Percentiles rank a stretch among this genome's conserved stretches.
Evolutionary conservation across 1,140 invertebrate genomes (phyloP).

Genomic region (Drosophila repletoides): DNA sequence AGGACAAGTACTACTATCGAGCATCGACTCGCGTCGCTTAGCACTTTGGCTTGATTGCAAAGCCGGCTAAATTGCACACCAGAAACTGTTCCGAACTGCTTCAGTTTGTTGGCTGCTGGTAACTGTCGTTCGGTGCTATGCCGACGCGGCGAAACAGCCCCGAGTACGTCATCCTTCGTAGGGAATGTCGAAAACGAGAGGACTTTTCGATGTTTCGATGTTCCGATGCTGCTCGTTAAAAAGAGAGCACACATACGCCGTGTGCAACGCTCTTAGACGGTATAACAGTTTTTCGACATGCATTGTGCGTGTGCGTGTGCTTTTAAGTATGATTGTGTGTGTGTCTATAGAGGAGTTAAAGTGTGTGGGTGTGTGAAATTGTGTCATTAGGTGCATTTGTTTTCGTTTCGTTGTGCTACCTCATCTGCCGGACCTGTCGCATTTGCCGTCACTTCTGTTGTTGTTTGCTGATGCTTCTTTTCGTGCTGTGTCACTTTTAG

Average conservation of each 20-base stretch:
- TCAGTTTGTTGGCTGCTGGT: constrained; percentile 67
- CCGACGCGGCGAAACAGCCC: constrained; percentile 21
- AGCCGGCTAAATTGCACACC: constrained; percentile 17
- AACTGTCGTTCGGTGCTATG: constrained; percentile 31
- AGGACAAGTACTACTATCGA: background rate
- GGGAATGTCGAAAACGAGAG: constrained; percentile 28
- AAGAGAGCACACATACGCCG: constrained; percentile 26
- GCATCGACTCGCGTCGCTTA: too few relatives aligned
- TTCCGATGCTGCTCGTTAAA: background rate
- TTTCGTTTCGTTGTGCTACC: constrained; percentile 72
- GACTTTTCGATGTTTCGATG: constrained; percentile 19
- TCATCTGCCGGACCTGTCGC: constrained; percentile 28
- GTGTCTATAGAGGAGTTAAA: background rate
- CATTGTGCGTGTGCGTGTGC: constrained; percentile 21
- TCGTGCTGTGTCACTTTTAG: constrained; percentile 64
- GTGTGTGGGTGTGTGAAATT: constrained; percentile 55
- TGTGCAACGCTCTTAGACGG: constrained; percentile 43
- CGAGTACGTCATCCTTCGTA: constrained; percentile 14
- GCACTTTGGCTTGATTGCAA: background rate
- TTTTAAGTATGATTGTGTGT: constrained; percentile 6
- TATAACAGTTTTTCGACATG: constrained; percentile 61
- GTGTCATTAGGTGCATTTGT: constrained; percentile 81
- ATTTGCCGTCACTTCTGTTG: constrained; percentile 47
- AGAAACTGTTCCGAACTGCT: constrained; percentile 56
- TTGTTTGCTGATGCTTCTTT: constrained; percentile 60